Percentiles rank a stretch among this genome's conserved stretches.
Conservation (phyloP, 1,140 invertebrate genomes). For the Musca vetustissima region DNA sequence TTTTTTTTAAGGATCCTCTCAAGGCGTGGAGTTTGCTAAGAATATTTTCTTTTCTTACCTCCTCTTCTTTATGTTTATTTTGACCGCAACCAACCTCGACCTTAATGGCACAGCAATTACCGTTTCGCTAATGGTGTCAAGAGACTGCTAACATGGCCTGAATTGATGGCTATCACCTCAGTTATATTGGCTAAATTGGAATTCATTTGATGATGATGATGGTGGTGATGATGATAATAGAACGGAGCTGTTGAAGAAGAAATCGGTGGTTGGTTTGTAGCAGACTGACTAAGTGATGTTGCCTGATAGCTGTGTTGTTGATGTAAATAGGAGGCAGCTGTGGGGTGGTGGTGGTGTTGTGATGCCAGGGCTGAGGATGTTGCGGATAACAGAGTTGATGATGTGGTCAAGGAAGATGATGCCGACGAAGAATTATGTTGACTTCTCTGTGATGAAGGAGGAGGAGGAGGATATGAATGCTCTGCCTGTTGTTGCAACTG, state of each 20-base stretch:
- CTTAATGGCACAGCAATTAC: conserved; percentile 1
- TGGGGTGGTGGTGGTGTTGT: neutral
- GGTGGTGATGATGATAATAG: conserved; percentile 8
- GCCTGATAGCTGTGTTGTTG: conserved; percentile 1
- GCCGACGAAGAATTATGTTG: too few relatives aligned
- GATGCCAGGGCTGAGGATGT: neutral
- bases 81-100: too few relatives aligned
- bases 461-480: conserved; percentile 8
- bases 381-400: neutral
- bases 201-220: neutral
- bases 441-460: neutral
- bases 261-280: neutral
- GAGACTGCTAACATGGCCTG: neutral
- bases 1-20: too few relatives aligned
- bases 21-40: too few relatives aligned
- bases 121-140: neutral
- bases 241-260: neutral
- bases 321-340: conserved; percentile 10
- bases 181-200: conserved; percentile 8
- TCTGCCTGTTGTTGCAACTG: neutral
- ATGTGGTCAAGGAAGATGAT: neutral
- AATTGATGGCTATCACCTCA: conserved; percentile 10
- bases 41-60: too few relatives aligned
- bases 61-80: too few relatives aligned
- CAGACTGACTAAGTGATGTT: neutral